Base-by-base conservation (phyloP, 2,797 vertebrate genomes). In the Neoniphon sammara region DNA sequence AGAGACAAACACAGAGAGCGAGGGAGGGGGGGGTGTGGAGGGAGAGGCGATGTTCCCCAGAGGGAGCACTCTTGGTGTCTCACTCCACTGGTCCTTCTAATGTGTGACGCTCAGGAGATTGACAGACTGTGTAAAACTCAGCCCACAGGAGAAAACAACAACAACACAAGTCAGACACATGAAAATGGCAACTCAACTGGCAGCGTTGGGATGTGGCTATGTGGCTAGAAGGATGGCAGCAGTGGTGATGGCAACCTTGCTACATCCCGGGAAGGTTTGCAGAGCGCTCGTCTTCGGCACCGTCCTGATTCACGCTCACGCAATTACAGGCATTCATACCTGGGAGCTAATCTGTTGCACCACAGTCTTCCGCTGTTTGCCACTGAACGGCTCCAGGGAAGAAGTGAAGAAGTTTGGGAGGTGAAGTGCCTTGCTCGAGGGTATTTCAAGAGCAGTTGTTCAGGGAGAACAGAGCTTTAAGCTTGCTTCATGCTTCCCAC, bases 71-170 rank as follows among this genome's bases (percentile, higher is more conserved):
- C 91, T 89, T 83, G 83, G 85, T 89, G 91, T 92, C 90, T 93
- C 92, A 91, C 91, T 92, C 91, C 88, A 88, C 87, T 90, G 90
- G 91, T 90, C 91, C 91, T 90, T 92, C 88, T 93, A 93, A 93
- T 93, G 91, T 92, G 90, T 90, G 92, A 91, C 90, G 90, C 89
- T 93, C 92, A 91, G 85, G 84, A 92, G 91, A 92, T 92, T 93
- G 91, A 93, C 91, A 92, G 92, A 82, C 91, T 92, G 91, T 93
- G 91, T 91, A 93, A 92, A 90, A 92, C 83, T 87, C 85, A 89
- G 87, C 88, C 90, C 92, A 91, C 90, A 89, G 85, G 92, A 92
- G 91, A 88, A 85, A 92, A 91, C 88, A 90, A 88, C 90, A 90
- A 27, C 91, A 87, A 90, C 91, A 88, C 75, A 73, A 91, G 89